A percentile compares a stretch with the other conserved stretches of the same genome.
Evolutionary conservation across 92 coral and sea anemone genomes (phyloP).

Genomic region (Umimayanthus chanpuru): DNA sequence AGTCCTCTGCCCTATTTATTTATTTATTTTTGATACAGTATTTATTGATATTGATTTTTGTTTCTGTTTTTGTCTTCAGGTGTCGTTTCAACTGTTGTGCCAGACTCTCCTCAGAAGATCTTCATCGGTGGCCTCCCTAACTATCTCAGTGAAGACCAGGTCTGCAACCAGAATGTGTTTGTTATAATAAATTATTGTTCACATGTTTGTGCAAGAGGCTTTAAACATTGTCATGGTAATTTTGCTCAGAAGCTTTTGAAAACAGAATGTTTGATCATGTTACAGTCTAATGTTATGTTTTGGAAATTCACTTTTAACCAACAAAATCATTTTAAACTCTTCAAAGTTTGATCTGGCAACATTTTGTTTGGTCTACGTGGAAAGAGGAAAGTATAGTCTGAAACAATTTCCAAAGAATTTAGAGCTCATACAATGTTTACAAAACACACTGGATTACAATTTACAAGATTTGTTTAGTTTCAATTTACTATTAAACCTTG

Average conservation of each 20-base stretch:
- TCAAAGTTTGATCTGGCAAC: too few relatives aligned
- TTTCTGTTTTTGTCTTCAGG: constrained; percentile 43
- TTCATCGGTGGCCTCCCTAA: constrained; percentile 98
- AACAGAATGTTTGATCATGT: neutral
- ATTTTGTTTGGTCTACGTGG: neutral
- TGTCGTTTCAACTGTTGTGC: constrained; percentile 98
- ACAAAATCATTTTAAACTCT: too few relatives aligned
- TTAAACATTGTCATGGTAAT: neutral
- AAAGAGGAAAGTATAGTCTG: neutral
- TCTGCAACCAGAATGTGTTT: constrained; percentile 23
- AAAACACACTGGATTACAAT: neutral
- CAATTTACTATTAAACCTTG: neutral
- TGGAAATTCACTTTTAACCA: neutral
- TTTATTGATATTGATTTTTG: neutral
- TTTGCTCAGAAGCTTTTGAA: neutral
- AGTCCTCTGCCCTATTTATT: too few relatives aligned
- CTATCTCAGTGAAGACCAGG: constrained; percentile 98
- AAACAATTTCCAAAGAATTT: too few relatives aligned
- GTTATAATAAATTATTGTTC: neutral
- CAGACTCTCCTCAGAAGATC: constrained; percentile 97
- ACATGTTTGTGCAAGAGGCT: neutral
- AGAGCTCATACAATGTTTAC: neutral
- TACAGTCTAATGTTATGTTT: too few relatives aligned
- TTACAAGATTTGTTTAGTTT: too few relatives aligned
- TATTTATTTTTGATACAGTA: too few relatives aligned